Conservation (phyloP, 2,113 vertebrate genomes). For the Perccottus glenii region DNA sequence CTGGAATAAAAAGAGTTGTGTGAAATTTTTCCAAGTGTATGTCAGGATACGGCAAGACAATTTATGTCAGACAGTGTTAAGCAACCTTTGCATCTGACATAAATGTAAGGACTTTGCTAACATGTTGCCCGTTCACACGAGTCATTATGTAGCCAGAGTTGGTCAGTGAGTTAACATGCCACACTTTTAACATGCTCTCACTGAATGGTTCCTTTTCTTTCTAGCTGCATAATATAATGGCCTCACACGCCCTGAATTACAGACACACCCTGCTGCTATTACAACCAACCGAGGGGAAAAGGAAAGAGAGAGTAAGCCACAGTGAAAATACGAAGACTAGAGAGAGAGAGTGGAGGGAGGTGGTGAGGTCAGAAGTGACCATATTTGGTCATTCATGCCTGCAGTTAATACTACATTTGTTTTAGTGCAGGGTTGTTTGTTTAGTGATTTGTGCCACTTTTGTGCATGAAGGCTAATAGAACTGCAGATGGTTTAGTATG, state of each 20-base stretch:
- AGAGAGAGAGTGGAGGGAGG: constrained; percentile 32
- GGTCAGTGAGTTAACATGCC: constrained; percentile 46
- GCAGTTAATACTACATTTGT: constrained; percentile 36
- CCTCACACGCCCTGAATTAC: constrained; percentile 67
- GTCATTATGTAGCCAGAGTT: constrained; percentile 24
- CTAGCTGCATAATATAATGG: constrained; percentile 64
- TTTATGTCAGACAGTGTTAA: not conserved
- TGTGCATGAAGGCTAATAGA: constrained; percentile 1
- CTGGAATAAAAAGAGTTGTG: constrained; percentile 2
- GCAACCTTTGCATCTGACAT: constrained; percentile 6
- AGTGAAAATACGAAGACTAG: constrained; percentile 24
- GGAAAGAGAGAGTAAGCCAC: constrained; percentile 47
- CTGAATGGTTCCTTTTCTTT: constrained; percentile 66
- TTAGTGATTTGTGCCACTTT: constrained; percentile 7
- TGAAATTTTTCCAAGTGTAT: not conserved
- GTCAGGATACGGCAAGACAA: constrained; percentile 32
- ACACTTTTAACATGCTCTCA: constrained; percentile 41
- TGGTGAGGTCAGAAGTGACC: constrained; percentile 70
- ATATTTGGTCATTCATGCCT: constrained; percentile 74
- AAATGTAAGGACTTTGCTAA: not conserved
- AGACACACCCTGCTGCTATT: constrained; percentile 75
- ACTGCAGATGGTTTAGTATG: not conserved
- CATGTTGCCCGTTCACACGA: constrained; percentile 17
- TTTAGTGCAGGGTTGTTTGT: constrained; percentile 21
- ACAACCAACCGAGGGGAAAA: constrained; percentile 39